A percentile compares a stretch with the other conserved stretches of the same genome.
Conservation (phyloP, 2,797 vertebrate species). For the Microcaecilia unicolor region DNA sequence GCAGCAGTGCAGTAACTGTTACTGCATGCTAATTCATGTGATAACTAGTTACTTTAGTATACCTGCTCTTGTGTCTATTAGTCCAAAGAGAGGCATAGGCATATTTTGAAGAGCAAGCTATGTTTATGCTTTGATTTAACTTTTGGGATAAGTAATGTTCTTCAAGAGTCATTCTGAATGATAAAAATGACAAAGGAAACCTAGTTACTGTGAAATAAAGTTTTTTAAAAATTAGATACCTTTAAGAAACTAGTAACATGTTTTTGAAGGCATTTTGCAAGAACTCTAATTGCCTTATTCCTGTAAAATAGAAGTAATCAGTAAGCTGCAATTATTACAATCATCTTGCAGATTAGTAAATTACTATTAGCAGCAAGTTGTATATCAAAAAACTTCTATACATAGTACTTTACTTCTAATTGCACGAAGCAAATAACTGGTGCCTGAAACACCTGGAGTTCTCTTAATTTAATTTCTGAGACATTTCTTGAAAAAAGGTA, state of each 20-base stretch:
- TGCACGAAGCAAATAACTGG: not conserved
- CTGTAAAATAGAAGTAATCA: constrained; percentile 6
- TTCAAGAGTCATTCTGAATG: no score
- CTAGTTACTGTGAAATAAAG: not conserved
- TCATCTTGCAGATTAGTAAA: constrained; percentile 8
- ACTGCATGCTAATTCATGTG: no score
- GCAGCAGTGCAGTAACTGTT: no score
- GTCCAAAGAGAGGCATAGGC: no score
- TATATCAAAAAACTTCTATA: not conserved
- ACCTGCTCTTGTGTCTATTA: no score
- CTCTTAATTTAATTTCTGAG: not conserved
- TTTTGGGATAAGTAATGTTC: no score
- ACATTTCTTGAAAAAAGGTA: not conserved
- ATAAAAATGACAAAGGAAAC: no score
- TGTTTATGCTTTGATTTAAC: no score
- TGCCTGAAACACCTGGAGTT: not conserved
- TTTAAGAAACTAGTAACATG: not conserved
- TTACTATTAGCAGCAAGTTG: not conserved
- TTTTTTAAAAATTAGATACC: not conserved
- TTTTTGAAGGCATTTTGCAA: not conserved
- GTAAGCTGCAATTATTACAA: not conserved
- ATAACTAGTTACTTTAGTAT: no score
- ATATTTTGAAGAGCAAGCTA: no score
- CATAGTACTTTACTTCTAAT: constrained; percentile 1
- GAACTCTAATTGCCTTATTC: not conserved